Conservation (phyloP, 2,888 invertebrate genomes). For the Tryphoninae sp. region DNA sequence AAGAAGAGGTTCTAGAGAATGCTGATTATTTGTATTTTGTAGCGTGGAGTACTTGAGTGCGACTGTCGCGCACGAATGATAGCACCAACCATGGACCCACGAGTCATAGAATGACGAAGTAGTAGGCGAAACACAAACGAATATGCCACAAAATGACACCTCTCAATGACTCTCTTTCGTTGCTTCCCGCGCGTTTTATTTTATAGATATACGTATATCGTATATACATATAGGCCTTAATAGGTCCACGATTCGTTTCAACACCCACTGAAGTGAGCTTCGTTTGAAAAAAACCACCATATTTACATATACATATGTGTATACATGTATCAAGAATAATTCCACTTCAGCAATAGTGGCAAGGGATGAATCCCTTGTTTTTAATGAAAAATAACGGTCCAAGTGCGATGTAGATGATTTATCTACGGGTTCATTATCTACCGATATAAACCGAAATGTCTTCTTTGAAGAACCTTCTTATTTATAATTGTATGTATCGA, state of each 20-base stretch:
- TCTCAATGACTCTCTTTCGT: conserved; percentile 78
- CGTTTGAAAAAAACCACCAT: conserved; percentile 29
- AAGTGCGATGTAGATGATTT: conserved; percentile 18
- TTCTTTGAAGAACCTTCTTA: conserved; percentile 13
- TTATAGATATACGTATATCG: conserved; percentile 16
- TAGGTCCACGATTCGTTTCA: conserved; percentile 40
- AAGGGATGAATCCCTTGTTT: conserved; percentile 80
- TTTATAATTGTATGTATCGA: no score
- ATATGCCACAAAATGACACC: conserved; percentile 82
- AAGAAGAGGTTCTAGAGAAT: conserved; percentile 43
- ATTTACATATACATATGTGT: conserved; percentile 6
- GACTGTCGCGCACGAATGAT: conserved; percentile 75
- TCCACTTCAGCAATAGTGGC: conserved; percentile 78
- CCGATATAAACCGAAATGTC: not conserved
- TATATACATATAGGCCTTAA: conserved; percentile 4
- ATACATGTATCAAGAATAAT: conserved; percentile 55
- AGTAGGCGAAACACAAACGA: conserved; percentile 79
- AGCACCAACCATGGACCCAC: conserved; percentile 57
- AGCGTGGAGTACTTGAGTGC: conserved; percentile 73
- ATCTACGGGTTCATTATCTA: conserved; percentile 23
- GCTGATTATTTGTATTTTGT: conserved; percentile 77
- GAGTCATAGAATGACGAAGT: conserved; percentile 67
- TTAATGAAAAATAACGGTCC: conserved; percentile 80
- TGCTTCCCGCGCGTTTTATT: conserved; percentile 19
- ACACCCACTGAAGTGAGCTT: conserved; percentile 57